Evolutionary conservation across 2,888 invertebrate genomes (phyloP).

Genomic region (Antitype chi): DNA sequence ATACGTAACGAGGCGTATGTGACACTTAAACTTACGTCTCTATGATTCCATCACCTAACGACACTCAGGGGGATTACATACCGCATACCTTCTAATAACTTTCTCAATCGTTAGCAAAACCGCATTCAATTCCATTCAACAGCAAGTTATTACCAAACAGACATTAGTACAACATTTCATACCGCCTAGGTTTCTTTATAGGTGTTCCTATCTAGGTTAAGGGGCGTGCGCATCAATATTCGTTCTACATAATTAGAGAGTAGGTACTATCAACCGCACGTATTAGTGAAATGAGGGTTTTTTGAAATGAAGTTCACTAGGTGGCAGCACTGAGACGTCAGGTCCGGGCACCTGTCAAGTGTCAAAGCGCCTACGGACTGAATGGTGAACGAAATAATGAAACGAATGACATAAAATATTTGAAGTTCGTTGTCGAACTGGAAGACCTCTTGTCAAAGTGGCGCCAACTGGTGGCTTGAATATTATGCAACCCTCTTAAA

Average conservation of each 20-base stretch:
- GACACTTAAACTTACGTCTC: neutral
- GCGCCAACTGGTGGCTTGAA: too few species aligned
- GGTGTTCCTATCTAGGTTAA: conserved; percentile 48
- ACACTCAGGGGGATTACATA: conserved; percentile 13
- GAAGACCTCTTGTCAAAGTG: too few species aligned
- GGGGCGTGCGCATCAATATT: conserved; percentile 62
- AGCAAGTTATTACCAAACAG: conserved; percentile 4
- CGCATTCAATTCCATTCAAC: conserved; percentile 12
- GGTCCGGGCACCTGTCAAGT: too few species aligned
- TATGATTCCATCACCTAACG: neutral
- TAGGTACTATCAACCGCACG: conserved; percentile 22
- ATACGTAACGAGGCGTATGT: neutral
- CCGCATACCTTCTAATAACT: conserved; percentile 6
- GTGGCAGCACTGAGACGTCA: too few species aligned
- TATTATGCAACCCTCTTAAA: too few species aligned
- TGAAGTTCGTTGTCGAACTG: too few species aligned
- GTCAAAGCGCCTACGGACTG: too few species aligned
- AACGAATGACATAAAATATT: too few species aligned
- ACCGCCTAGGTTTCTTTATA: conserved; percentile 23
- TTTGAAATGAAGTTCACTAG: too few species aligned
- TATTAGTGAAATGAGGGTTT: neutral
- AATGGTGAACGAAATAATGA: too few species aligned
- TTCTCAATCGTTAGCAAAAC: conserved; percentile 16
- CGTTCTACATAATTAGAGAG: conserved; percentile 64
- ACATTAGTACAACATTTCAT: neutral